Conservation (phyloP, 2,797 vertebrate genomes). For the Enteromius viviparus region DNA sequence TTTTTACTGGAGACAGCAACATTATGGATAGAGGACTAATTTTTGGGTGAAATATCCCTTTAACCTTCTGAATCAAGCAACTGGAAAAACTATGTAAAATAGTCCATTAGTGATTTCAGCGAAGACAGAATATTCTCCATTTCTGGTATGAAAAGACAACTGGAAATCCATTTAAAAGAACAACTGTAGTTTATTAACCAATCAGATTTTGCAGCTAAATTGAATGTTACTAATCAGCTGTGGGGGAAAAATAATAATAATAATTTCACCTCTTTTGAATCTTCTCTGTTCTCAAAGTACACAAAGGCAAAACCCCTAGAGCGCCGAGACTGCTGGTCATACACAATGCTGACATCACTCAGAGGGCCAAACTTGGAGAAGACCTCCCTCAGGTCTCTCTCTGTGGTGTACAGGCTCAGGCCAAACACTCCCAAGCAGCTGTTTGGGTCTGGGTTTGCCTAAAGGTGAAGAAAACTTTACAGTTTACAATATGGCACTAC, state of each 20-base stretch:
- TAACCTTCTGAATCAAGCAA: not conserved
- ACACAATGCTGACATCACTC: constrained; percentile 90
- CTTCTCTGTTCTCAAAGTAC: constrained; percentile 92
- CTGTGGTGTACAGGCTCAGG: constrained; percentile 93
- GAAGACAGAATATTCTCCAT: not conserved
- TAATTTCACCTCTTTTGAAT: constrained; percentile 87
- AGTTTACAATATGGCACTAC: not conserved
- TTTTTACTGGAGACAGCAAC: not conserved
- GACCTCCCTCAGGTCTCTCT: constrained; percentile 92
- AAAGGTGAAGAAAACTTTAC: constrained; percentile 11
- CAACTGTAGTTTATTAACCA: not conserved
- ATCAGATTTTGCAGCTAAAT: not conserved
- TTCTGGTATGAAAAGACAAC: not conserved
- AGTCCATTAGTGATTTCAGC: not conserved
- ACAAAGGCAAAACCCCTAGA: constrained; percentile 96
- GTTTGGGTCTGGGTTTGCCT: constrained; percentile 97
- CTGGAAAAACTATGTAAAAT: not conserved
- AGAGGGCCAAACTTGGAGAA: constrained; percentile 96
- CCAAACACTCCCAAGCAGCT: constrained; percentile 95
- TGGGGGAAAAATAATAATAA: not conserved
- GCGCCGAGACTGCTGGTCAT: constrained; percentile 94
- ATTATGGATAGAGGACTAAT: not conserved
- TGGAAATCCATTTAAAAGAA: not conserved
- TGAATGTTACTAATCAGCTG: not conserved
- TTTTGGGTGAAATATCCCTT: not conserved